A percentile compares a stretch with the other conserved stretches of the same genome.
phyloP scores from a whole-genome alignment of 2,888 invertebrate species.

The Glaucopsyche alexis region DNA sequence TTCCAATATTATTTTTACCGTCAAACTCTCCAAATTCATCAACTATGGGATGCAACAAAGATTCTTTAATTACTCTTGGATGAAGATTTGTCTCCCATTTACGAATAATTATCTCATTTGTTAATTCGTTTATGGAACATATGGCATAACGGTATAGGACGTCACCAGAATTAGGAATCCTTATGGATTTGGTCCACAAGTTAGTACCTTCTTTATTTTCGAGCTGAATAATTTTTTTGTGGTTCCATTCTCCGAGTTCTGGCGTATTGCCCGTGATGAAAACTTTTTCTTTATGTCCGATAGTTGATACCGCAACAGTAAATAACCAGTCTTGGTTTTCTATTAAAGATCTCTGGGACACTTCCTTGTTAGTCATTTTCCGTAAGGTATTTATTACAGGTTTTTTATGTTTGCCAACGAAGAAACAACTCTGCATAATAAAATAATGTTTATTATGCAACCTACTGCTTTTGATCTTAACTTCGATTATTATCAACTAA shows the following conservation, averaged over 20 bases:
- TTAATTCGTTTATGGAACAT: constrained; percentile 83
- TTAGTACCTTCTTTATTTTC: constrained; percentile 65
- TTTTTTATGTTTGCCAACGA: constrained; percentile 76
- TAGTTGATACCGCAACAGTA: constrained; percentile 72
- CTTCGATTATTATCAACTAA: constrained; percentile 5
- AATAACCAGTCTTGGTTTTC: constrained; percentile 63
- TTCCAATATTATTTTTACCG: constrained; percentile 80
- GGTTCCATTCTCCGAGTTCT: constrained; percentile 86
- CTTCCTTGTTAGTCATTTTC: constrained; percentile 55
- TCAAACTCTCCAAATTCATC: constrained; percentile 85
- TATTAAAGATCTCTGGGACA: constrained; percentile 48
- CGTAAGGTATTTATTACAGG: constrained; percentile 50
- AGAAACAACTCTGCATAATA: constrained; percentile 84
- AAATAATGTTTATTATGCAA: constrained; percentile 14
- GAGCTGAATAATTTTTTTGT: constrained; percentile 79
- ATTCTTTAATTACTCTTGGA: constrained; percentile 81
- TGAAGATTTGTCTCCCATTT: constrained; percentile 90
- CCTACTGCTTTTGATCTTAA: constrained; percentile 10
- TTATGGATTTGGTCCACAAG: constrained; percentile 82
- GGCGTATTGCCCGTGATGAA: constrained; percentile 85
- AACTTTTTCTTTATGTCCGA: constrained; percentile 82
- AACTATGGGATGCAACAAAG: constrained; percentile 64
- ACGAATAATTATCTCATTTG: constrained; percentile 81
- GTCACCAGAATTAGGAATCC: constrained; percentile 83
- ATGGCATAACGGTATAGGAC: constrained; percentile 89